These are phyloP conservation scores for Zaprionus davidi DNA, from an alignment of 1,140 invertebrate species.

Conservation along the genomic window DNA sequence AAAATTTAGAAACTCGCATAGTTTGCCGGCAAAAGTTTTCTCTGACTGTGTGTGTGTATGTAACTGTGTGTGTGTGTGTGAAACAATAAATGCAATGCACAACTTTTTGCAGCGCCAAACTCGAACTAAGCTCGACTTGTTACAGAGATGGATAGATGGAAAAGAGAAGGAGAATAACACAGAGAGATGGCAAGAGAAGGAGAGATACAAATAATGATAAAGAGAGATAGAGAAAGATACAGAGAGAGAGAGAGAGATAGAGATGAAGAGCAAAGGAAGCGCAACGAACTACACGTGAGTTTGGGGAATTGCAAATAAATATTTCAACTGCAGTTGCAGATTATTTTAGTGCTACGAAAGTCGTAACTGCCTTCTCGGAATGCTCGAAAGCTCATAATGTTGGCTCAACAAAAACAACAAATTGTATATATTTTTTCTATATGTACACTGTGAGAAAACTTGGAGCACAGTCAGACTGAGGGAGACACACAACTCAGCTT, in stretches of 20 bases:
- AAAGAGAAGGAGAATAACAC: not conserved
- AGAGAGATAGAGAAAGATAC: not conserved
- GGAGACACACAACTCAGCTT: slow-evolving; percentile 52
- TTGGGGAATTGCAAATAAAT: slow-evolving; percentile 83
- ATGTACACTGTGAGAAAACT: not conserved
- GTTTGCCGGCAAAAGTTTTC: slow-evolving; percentile 17
- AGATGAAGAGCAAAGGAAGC: not conserved
- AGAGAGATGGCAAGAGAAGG: not conserved
- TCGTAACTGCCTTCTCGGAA: slow-evolving; percentile 50
- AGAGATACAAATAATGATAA: not conserved
- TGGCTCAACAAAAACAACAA: slow-evolving; percentile 22
- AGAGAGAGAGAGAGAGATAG: not conserved
- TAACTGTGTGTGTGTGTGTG: not conserved
- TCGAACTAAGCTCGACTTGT: slow-evolving; percentile 11
- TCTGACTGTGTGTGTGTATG: not conserved
- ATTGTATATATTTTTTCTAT: slow-evolving; percentile 13
- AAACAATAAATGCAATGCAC: slow-evolving; percentile 9
- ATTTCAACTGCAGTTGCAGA: slow-evolving; percentile 83
- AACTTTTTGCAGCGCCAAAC: slow-evolving; percentile 2
- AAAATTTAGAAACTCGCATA: slow-evolving; percentile 14
- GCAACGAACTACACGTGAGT: slow-evolving; percentile 56
- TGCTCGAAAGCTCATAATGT: slow-evolving; percentile 30
- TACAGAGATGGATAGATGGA: not conserved
- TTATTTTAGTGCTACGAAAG: slow-evolving; percentile 72
- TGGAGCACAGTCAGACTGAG: not conserved